phyloP scores from a whole-genome alignment of 2,113 vertebrate species.

The Jaculus jaculus region DNA sequence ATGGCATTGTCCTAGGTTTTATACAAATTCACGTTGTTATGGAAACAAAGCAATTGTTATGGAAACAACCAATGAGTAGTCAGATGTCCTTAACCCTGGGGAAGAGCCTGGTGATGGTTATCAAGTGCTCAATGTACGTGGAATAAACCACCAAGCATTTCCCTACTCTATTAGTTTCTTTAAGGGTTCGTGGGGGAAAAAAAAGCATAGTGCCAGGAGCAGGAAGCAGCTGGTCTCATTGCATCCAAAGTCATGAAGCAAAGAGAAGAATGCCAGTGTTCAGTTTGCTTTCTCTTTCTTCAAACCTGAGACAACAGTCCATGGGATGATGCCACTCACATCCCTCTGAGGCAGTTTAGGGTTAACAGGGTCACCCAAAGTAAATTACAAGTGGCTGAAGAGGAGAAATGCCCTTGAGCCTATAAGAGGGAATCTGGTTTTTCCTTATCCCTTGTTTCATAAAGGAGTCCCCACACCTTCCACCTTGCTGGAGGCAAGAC shows the following conservation, averaged over 20 bases:
- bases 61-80: background rate
- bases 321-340: background rate
- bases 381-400: too few species aligned
- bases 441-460: too few species aligned
- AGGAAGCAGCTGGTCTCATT: background rate
- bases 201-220: too few species aligned
- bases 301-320: too few species aligned
- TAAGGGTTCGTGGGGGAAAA: too few species aligned
- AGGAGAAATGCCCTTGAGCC: too few species aligned
- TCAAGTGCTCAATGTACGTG: background rate
- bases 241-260: background rate
- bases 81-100: background rate
- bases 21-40: background rate
- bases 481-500: too few species aligned
- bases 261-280: too few species aligned
- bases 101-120: background rate
- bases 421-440: too few species aligned
- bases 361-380: too few species aligned
- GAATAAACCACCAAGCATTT: background rate
- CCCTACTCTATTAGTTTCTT: background rate
- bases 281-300: background rate
- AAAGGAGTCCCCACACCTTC: too few species aligned
- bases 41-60: background rate
- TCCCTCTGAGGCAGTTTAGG: too few species aligned
- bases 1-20: background rate